Evolutionary conservation across 2,797 vertebrate species (phyloP).

Genomic region (Acrossocheilus fasciatus): DNA sequence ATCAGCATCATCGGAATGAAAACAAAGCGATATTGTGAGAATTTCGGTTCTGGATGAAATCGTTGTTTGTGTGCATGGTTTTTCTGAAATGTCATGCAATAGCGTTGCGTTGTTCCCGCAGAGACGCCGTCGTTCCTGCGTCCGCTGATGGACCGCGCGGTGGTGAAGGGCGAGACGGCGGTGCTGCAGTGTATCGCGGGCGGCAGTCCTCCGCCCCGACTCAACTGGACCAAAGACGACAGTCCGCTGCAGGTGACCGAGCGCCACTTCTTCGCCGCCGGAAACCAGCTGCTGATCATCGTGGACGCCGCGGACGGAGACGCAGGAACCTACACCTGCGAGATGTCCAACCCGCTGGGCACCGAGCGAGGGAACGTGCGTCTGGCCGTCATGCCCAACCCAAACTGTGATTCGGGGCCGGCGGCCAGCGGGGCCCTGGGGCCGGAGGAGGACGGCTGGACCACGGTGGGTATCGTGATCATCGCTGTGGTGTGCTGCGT

Average conservation of each 20-base stretch:
- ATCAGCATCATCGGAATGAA: too few relatives aligned
- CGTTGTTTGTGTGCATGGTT: background rate
- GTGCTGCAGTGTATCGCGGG: constrained; percentile 96
- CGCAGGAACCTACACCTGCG: constrained; percentile 92
- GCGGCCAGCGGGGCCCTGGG: constrained; percentile 60
- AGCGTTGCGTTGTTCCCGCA: constrained; percentile 62
- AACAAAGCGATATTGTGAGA: too few relatives aligned
- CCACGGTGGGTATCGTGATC: constrained; percentile 95
- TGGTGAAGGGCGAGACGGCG: constrained; percentile 92
- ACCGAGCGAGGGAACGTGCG: constrained; percentile 91
- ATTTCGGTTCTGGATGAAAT: background rate
- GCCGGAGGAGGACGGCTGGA: constrained; percentile 89
- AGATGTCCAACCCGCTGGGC: constrained; percentile 95
- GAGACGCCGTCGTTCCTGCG: constrained; percentile 95
- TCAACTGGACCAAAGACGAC: constrained; percentile 98
- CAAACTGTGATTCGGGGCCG: constrained; percentile 91
- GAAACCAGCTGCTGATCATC: constrained; percentile 95
- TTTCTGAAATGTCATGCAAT: background rate
- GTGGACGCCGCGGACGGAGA: constrained; percentile 91
- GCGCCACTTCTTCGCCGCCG: constrained; percentile 95
- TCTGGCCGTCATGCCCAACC: constrained; percentile 88
- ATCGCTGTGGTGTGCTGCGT: constrained; percentile 98
- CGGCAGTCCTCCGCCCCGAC: constrained; percentile 88
- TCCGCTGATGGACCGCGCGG: constrained; percentile 89
- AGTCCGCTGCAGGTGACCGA: constrained; percentile 89